Percentiles rank a stretch among this genome's conserved stretches.
Conservation (phyloP, 1,140 invertebrate genomes). For the Neodiprion lecontei region DNA sequence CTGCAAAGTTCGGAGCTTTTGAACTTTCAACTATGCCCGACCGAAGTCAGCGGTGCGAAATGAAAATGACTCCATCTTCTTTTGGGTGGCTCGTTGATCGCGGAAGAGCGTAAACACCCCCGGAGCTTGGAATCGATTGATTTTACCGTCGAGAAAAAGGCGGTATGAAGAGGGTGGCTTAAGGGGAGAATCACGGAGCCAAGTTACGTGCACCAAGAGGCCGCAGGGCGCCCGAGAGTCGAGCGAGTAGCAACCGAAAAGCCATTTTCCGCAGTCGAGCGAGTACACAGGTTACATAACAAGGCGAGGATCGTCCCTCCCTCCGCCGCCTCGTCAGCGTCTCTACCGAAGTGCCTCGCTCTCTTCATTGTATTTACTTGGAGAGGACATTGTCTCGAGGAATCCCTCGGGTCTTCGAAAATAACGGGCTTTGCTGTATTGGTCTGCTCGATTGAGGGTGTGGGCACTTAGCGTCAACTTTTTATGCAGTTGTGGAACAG, state of each 20-base stretch:
- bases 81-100: too few relatives aligned
- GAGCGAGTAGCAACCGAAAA: neutral
- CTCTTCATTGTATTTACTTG: neutral
- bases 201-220: neutral
- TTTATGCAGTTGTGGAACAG: too few relatives aligned
- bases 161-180: neutral
- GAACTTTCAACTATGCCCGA: neutral
- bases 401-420: too few relatives aligned
- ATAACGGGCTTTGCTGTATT: too few relatives aligned
- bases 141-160: too few relatives aligned
- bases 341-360: conserved; percentile 10
- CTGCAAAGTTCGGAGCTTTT: too few relatives aligned
- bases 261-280: conserved; percentile 32
- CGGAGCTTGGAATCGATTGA: too few relatives aligned
- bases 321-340: conserved; percentile 30
- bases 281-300: conserved; percentile 38
- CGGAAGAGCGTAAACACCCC: too few relatives aligned
- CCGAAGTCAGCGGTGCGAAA: neutral
- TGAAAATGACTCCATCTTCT: neutral
- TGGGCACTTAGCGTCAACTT: too few relatives aligned
- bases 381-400: neutral
- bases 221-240: neutral
- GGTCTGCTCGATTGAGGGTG: too few relatives aligned
- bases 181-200: neutral
- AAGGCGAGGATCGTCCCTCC: conserved; percentile 15